These are phyloP conservation scores for Parazoanthus atlanticus DNA, from an alignment of 92 coral and sea anemone genomes.

Conservation along the genomic window DNA sequence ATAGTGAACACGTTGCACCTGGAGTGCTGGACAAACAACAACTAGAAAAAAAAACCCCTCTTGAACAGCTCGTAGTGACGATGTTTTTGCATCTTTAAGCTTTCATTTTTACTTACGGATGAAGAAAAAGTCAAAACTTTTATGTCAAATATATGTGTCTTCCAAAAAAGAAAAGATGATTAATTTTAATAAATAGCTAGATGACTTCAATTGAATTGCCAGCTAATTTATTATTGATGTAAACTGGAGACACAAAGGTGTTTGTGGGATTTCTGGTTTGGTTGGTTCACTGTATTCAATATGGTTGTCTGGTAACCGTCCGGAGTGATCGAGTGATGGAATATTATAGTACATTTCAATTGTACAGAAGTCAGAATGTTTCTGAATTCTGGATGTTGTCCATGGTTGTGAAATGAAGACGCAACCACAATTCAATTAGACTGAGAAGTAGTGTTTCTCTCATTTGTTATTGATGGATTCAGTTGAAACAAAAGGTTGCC, in stretches of 20 bases:
- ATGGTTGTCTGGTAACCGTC: background rate
- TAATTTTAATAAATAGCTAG: too few species aligned
- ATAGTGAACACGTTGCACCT: background rate
- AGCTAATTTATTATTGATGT: conserved; percentile 19
- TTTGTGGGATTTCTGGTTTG: background rate
- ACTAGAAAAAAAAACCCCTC: background rate
- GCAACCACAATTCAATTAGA: background rate
- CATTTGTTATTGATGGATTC: background rate
- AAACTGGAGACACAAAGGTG: background rate
- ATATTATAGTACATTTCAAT: too few species aligned
- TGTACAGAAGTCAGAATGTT: background rate
- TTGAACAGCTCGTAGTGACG: background rate
- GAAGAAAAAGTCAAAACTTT: background rate
- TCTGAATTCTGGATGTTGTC: too few species aligned
- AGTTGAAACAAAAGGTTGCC: background rate
- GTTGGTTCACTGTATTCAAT: background rate
- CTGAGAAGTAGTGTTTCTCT: background rate
- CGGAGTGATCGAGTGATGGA: background rate
- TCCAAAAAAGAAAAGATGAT: background rate
- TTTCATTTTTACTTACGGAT: too few species aligned
- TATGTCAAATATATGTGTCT: background rate
- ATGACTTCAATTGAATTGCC: background rate
- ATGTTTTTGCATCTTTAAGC: background rate
- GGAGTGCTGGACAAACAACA: background rate
- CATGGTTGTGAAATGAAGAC: background rate